A percentile compares a stretch with the other conserved stretches of the same genome.
Conservation (phyloP, 1,140 invertebrate species). For the Telenomus remus region DNA sequence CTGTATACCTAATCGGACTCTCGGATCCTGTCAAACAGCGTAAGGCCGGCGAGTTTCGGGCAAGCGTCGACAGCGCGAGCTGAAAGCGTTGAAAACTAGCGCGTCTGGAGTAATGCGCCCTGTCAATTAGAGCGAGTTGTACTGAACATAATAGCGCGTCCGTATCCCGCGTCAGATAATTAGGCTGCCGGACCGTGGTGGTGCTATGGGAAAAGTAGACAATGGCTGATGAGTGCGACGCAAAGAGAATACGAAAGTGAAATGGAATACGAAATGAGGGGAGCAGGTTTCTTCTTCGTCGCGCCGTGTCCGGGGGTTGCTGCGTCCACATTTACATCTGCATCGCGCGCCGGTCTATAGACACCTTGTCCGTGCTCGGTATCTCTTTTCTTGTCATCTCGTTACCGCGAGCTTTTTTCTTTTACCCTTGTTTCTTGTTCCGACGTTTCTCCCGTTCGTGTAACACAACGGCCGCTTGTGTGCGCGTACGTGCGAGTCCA, state of each 20-base stretch:
- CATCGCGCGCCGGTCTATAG: constrained; percentile 55
- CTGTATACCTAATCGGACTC: too few relatives aligned
- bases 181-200: constrained; percentile 58
- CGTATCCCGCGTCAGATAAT: constrained; percentile 61
- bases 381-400: constrained; percentile 51
- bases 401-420: constrained; percentile 41
- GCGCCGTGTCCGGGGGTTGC: constrained; percentile 30
- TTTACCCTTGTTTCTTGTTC: constrained; percentile 43
- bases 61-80: too few relatives aligned
- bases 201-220: constrained; percentile 60
- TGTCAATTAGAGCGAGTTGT: constrained; percentile 52
- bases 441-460: constrained; percentile 28
- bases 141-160: constrained; percentile 42
- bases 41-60: too few relatives aligned
- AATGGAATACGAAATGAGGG: constrained; percentile 73
- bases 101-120: constrained; percentile 20
- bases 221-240: constrained; percentile 63
- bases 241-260: constrained; percentile 67
- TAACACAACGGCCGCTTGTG: constrained; percentile 16
- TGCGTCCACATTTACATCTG: constrained; percentile 54
- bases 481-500: constrained; percentile 24
- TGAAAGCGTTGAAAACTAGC: constrained; percentile 26
- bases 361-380: constrained; percentile 46
- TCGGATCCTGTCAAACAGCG: too few relatives aligned
- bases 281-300: constrained; percentile 59